Evolutionary conservation across 2,113 vertebrate genomes (phyloP).

Genomic region (Pelodiscus sinensis): DNA sequence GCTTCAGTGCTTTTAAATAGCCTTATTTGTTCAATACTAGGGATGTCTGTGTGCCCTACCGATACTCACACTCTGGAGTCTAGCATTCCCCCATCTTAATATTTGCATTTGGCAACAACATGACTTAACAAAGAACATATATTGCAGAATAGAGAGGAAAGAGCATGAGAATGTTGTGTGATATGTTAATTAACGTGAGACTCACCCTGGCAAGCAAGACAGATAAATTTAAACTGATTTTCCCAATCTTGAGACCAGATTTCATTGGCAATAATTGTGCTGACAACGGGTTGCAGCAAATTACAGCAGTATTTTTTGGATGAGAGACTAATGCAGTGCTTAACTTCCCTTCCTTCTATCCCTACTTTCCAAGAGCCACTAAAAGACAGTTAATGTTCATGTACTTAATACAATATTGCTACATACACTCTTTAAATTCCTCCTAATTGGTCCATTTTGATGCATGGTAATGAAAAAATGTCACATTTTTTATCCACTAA

Average conservation of each 20-base stretch:
- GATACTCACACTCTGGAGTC: neutral
- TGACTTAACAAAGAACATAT: neutral
- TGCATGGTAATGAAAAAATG: neutral
- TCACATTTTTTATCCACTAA: neutral
- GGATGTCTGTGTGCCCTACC: neutral
- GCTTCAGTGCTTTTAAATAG: constrained; percentile 21
- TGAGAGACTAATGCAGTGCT: neutral
- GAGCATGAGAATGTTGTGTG: neutral
- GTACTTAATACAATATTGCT: neutral
- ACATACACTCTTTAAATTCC: neutral
- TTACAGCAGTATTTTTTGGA: neutral
- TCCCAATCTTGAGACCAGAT: neutral
- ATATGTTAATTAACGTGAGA: neutral
- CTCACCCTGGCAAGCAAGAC: neutral
- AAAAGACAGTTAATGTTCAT: neutral
- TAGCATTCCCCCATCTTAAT: neutral
- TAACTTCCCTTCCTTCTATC: neutral
- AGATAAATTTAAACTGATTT: neutral
- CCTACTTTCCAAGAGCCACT: neutral
- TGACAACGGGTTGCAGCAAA: neutral
- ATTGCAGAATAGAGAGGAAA: neutral
- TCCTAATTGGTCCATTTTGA: neutral
- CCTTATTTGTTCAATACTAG: constrained; percentile 25
- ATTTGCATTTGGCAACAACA: neutral
- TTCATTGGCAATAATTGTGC: neutral